These are phyloP conservation scores for Tretioscincus oriximinensis DNA, from an alignment of 2,113 vertebrate species.

Conservation along the genomic window DNA sequence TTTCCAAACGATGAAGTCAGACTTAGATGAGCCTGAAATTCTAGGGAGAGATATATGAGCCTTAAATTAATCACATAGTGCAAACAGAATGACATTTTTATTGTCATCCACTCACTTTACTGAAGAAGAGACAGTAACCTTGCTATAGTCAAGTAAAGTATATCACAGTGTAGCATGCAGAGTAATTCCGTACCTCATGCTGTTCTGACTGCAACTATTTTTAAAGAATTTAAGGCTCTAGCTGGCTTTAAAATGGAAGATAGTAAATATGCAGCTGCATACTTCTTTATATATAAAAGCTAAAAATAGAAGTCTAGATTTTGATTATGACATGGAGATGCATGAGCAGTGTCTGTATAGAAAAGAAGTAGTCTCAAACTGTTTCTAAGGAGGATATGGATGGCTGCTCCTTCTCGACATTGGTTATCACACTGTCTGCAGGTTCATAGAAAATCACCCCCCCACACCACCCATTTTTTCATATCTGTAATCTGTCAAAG, in stretches of 20 bases:
- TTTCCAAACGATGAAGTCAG: neutral
- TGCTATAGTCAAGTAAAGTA: neutral
- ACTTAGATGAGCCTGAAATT: neutral
- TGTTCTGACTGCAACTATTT: neutral
- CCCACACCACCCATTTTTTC: conserved; percentile 22
- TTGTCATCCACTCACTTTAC: neutral
- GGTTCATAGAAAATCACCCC: conserved; percentile 42
- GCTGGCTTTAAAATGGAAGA: neutral
- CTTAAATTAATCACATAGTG: neutral
- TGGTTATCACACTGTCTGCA: conserved; percentile 42
- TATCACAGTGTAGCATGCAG: no score
- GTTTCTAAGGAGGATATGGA: conserved; percentile 34
- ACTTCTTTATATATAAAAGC: neutral
- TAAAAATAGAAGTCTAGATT: conserved; percentile 1
- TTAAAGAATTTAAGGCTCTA: neutral
- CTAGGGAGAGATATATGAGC: neutral
- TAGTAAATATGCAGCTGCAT: neutral
- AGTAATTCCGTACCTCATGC: neutral
- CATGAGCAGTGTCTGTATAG: neutral
- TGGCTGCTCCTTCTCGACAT: conserved; percentile 53
- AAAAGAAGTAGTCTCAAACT: neutral
- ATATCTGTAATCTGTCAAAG: conserved; percentile 58
- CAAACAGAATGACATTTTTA: neutral
- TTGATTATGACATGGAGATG: neutral
- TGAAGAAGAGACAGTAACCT: neutral